Percentiles rank a stretch among this genome's conserved stretches.
Conservation (phyloP, 2,797 vertebrate species). For the Acrocephalus scirpaceus region DNA sequence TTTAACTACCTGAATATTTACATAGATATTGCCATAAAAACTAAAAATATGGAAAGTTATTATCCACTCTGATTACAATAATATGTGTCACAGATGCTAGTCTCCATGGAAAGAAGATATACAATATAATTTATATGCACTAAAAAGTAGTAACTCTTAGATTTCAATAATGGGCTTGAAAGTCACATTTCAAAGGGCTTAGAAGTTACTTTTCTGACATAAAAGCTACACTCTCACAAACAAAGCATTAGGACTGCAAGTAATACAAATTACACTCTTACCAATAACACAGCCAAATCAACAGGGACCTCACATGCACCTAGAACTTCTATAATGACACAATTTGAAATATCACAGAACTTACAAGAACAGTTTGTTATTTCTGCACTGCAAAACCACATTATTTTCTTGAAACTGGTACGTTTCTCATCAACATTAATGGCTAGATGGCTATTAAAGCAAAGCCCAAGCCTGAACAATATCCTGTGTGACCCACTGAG, state of each 20-base stretch:
- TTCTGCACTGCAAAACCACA: background rate
- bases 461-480: background rate
- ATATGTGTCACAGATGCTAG: background rate
- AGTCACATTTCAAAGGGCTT: background rate
- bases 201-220: background rate
- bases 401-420: background rate
- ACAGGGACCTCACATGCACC: background rate
- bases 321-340: background rate
- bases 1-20: background rate
- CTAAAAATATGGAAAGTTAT: background rate
- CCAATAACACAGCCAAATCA: background rate
- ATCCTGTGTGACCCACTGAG: background rate
- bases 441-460: background rate
- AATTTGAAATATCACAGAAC: background rate
- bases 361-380: background rate
- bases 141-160: background rate
- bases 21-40: background rate
- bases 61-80: background rate
- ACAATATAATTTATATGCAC: background rate
- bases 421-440: background rate
- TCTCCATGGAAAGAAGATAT: background rate
- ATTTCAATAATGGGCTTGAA: background rate
- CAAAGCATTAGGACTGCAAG: background rate
- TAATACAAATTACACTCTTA: background rate
- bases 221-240: background rate